Evolutionary conservation across 2,888 invertebrate genomes (phyloP).

Genomic region (Nomada lathburiana): DNA sequence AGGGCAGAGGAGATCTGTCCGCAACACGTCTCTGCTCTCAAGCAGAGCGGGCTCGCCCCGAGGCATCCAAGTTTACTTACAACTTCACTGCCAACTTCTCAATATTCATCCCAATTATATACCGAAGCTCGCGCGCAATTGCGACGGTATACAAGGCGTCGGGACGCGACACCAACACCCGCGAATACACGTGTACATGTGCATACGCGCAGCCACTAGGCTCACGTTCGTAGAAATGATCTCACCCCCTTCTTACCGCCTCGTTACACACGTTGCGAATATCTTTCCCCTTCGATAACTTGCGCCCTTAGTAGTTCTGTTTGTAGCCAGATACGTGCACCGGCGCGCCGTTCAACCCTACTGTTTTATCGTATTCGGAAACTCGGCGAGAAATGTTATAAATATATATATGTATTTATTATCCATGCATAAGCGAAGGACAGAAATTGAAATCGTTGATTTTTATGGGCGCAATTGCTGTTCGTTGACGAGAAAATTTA

Average conservation of each 20-base stretch:
- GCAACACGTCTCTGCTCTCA: slow-evolving; percentile 85
- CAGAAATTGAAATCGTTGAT: too few relatives aligned
- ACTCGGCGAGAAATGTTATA: neutral
- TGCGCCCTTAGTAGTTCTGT: neutral
- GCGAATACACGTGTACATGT: slow-evolving; percentile 7
- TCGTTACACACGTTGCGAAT: slow-evolving; percentile 35
- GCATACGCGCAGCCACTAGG: slow-evolving; percentile 32
- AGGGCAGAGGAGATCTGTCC: slow-evolving; percentile 80
- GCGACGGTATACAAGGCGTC: slow-evolving; percentile 56
- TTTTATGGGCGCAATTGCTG: too few relatives aligned
- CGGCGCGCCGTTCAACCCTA: neutral
- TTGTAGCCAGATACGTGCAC: neutral
- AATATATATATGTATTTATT: too few relatives aligned
- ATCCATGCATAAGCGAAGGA: too few relatives aligned
- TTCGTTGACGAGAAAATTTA: too few relatives aligned
- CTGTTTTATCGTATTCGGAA: neutral
- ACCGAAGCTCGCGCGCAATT: slow-evolving; percentile 69
- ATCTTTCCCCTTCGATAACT: slow-evolving; percentile 20
- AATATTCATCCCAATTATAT: slow-evolving; percentile 84
- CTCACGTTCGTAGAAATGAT: slow-evolving; percentile 52
- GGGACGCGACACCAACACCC: slow-evolving; percentile 31
- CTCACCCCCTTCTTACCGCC: slow-evolving; percentile 35
- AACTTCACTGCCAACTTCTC: slow-evolving; percentile 84
- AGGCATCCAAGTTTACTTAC: slow-evolving; percentile 84
- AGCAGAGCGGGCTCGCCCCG: slow-evolving; percentile 80